Conservation (phyloP, 2,888 invertebrate genomes). For the Elaeidobius kamerunicus region DNA sequence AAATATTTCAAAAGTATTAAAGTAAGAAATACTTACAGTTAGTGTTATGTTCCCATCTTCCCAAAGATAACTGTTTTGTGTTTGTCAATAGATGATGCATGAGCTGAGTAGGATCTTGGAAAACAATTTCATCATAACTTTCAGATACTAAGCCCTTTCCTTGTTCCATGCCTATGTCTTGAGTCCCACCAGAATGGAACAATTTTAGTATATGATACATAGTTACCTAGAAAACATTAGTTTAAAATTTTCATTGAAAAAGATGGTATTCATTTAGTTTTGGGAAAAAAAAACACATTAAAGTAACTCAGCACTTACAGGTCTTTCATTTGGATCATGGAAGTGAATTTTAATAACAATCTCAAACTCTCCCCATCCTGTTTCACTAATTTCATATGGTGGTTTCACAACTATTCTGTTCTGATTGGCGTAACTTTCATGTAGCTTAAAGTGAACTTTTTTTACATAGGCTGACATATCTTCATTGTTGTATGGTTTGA, state of each 20-base stretch:
- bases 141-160: conserved; percentile 82
- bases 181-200: conserved; percentile 74
- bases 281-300: too few relatives aligned
- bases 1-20: too few relatives aligned
- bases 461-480: conserved; percentile 94
- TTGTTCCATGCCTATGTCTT: conserved; percentile 62
- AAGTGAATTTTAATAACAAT: conserved; percentile 97
- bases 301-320: conserved; percentile 61
- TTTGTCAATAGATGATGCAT: conserved; percentile 86
- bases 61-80: conserved; percentile 70
- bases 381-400: conserved; percentile 96
- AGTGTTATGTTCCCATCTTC: conserved; percentile 79
- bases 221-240: conserved; percentile 66
- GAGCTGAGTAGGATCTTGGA: conserved; percentile 84
- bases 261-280: too few relatives aligned
- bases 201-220: conserved; percentile 92
- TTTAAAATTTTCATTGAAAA: too few relatives aligned
- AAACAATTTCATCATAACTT: conserved; percentile 94
- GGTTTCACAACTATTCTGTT: conserved; percentile 92
- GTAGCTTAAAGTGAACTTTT: conserved; percentile 95
- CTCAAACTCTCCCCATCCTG: conserved; percentile 99
- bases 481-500: conserved; percentile 89
- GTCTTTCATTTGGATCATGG: conserved; percentile 91
- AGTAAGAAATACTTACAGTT: conserved; percentile 74
- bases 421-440: conserved; percentile 94